A percentile compares a stretch with the other conserved stretches of the same genome.
These are phyloP conservation scores for Notocelia uddmanniana DNA, from an alignment of 2,888 invertebrate species.

Conservation along the genomic window DNA sequence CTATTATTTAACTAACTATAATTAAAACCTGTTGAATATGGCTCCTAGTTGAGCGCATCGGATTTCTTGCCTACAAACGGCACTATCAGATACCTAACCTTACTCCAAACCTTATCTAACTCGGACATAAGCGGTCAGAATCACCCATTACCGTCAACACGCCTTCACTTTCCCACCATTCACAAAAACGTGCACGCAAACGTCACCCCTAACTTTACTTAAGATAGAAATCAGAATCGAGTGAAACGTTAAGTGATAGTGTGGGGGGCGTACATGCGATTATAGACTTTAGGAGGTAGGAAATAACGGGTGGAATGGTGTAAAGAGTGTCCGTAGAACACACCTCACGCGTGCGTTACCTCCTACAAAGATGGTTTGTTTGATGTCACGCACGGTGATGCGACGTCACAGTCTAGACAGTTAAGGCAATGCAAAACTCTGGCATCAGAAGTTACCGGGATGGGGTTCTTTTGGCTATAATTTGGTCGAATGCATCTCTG, in stretches of 20 bases:
- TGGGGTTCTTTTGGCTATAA: neutral
- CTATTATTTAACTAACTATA: no score
- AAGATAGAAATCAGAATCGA: neutral
- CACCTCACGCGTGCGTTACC: slow-evolving; percentile 31
- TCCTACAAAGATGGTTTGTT: slow-evolving; percentile 33
- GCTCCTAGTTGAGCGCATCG: neutral
- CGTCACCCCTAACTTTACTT: neutral
- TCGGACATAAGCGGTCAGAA: slow-evolving; percentile 14
- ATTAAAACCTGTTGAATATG: no score
- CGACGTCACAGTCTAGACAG: neutral
- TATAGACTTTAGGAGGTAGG: neutral
- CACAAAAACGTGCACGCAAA: slow-evolving; percentile 6
- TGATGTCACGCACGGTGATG: slow-evolving; percentile 10
- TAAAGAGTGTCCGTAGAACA: slow-evolving; percentile 5
- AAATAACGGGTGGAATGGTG: slow-evolving; percentile 11
- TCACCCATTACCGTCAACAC: slow-evolving; percentile 28
- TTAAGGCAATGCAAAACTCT: neutral
- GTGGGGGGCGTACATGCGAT: neutral
- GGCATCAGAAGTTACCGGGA: neutral
- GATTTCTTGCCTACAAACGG: neutral
- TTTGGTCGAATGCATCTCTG: no score
- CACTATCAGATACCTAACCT: neutral
- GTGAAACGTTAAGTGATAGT: slow-evolving; percentile 12
- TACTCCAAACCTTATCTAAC: slow-evolving; percentile 6
- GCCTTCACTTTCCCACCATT: slow-evolving; percentile 36